Evolutionary conservation across 1,140 invertebrate genomes (phyloP), one percentile per base, ranked within the genome.

Genomic region (Berghia stephanieae): DNA sequence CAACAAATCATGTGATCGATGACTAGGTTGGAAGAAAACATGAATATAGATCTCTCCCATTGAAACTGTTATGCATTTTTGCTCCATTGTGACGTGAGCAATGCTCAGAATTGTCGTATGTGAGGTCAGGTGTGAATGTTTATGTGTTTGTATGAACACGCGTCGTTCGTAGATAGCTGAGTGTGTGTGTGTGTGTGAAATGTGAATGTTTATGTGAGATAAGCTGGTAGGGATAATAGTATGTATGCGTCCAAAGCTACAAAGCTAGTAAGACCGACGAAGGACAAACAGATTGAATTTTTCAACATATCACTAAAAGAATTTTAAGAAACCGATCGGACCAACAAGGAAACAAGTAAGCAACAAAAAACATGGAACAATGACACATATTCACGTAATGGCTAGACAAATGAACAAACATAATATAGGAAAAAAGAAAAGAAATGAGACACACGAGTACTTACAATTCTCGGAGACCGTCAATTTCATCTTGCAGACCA

Each of bases 401-500:
- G 36, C 72, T 75, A 57, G 3, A 75, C 24, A 63, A 13, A 63
- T 16, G 31, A 13, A 42, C 10, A 1, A 55, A 73, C 36, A 66
- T 13, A 63, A 18, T 27, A 34, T 5, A 5, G 31, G 52, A n/a
- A 13, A n/a, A 49, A 16, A 38, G 34, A 43, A 46, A 5, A 68
- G 31, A 44, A 55, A 3, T 8, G 34, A 55, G n/a, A 8, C 10
- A 1, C 1, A 31, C 13, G 36, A 24, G 36, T 43, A 84, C 83
- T 84, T 77, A 84, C 83, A 82, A 75, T 34, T 79, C 79, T 49
- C 63, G 78, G 13, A 79, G 72, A 27, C 70, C 66, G 42, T 81
- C 79, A 18, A 84, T 67, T 68, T 82, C 72, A 75, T 85, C 83
- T 72, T 83, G 80, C n/a, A 81, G 76, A 21, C 82, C 80, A 1